These are phyloP conservation scores for Clarias batrachus DNA, from an alignment of 2,113 vertebrate genomes.

Conservation along the genomic window DNA sequence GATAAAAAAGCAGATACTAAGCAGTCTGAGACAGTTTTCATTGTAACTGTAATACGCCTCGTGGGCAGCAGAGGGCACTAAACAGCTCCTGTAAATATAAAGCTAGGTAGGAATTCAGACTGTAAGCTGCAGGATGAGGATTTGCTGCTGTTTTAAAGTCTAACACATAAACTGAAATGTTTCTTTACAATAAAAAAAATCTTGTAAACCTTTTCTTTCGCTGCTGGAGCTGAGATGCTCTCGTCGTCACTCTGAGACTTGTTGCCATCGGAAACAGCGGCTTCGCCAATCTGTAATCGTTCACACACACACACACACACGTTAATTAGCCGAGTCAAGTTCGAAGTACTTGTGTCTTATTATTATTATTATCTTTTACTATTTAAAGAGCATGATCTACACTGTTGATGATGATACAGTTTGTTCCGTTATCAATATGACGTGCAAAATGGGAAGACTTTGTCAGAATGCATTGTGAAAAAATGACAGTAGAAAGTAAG, in stretches of 20 bases:
- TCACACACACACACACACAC: neutral
- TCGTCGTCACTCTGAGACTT: slow-evolving; percentile 59
- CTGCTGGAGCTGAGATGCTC: neutral
- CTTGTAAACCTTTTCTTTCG: slow-evolving; percentile 17
- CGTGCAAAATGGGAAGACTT: neutral
- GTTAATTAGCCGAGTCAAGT: neutral
- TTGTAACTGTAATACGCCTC: too few relatives aligned
- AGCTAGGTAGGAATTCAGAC: too few relatives aligned
- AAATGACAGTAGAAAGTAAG: too few relatives aligned
- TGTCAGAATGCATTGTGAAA: too few relatives aligned
- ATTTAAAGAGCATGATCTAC: neutral
- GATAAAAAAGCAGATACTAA: too few relatives aligned
- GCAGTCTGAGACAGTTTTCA: neutral
- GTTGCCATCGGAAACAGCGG: slow-evolving; percentile 64
- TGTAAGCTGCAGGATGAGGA: neutral
- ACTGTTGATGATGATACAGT: neutral
- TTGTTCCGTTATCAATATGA: neutral
- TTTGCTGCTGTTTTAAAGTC: neutral
- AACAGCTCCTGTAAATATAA: neutral
- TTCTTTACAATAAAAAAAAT: slow-evolving; percentile 27
- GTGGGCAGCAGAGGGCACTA: neutral
- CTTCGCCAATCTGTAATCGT: slow-evolving; percentile 68
- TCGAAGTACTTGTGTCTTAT: too few relatives aligned
- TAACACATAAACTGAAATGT: neutral
- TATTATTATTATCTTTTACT: too few relatives aligned